Evolutionary conservation across 1,140 invertebrate genomes (phyloP).

Genomic region (Zaprionus vittiger): DNA sequence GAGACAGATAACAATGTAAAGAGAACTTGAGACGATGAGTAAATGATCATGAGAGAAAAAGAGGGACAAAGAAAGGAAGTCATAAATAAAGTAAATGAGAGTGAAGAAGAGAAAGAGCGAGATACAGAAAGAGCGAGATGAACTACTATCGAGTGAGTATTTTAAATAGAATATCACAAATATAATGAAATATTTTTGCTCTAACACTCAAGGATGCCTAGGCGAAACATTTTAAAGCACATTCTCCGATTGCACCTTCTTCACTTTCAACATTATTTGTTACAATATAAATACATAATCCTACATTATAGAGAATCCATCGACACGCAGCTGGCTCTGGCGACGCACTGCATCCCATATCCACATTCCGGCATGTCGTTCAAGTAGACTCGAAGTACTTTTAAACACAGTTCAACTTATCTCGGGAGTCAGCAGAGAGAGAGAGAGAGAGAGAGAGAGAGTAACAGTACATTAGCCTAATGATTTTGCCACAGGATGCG

Average conservation of each 20-base stretch:
- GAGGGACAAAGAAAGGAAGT: background rate
- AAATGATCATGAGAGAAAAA: background rate
- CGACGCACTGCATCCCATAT: background rate
- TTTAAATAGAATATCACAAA: no score
- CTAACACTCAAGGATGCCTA: no score
- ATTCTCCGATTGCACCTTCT: background rate
- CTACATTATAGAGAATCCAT: background rate
- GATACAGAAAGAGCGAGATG: background rate
- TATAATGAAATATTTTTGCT: no score
- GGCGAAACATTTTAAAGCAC: background rate
- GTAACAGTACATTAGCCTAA: conserved; percentile 72
- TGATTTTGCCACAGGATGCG: conserved; percentile 52
- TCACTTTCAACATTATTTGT: background rate
- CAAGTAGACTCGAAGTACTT: conserved; percentile 1
- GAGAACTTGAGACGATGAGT: background rate
- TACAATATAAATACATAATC: background rate
- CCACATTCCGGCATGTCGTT: background rate
- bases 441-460: conserved; percentile 2
- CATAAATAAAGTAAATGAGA: background rate
- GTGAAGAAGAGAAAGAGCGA: background rate
- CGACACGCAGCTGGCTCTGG: background rate
- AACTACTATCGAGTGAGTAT: no score
- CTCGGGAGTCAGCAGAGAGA: conserved; percentile 7
- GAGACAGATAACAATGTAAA: background rate
- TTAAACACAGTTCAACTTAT: conserved; percentile 29